Evolutionary conservation across 1,140 invertebrate species (phyloP).

Genomic region (Coenobita brevimanus): DNA sequence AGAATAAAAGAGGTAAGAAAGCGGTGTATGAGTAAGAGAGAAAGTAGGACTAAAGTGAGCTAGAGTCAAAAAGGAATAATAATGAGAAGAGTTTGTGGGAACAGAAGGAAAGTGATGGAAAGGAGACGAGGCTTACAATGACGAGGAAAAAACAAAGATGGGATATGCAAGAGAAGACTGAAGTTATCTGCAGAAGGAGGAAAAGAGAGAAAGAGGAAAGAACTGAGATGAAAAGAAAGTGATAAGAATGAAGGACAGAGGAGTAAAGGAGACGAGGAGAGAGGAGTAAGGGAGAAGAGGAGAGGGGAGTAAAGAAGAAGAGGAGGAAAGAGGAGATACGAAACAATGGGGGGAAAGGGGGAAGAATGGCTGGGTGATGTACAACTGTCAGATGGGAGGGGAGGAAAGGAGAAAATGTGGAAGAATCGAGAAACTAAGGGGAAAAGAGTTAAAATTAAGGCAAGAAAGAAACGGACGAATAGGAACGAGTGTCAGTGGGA

Average conservation of each 20-base stretch:
- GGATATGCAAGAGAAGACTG: not conserved
- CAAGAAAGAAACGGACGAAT: too few species aligned
- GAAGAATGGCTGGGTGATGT: too few species aligned
- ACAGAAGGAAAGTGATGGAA: not conserved
- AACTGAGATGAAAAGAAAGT: slow-evolving; percentile 1
- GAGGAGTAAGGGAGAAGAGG: not conserved
- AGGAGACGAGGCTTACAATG: not conserved
- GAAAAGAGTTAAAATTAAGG: too few species aligned
- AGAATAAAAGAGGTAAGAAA: not conserved
- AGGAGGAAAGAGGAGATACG: not conserved
- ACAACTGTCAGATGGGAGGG: too few species aligned
- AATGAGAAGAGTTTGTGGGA: not conserved
- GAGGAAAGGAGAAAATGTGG: too few species aligned
- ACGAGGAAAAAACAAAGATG: not conserved
- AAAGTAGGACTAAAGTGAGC: not conserved
- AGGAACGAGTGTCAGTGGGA: too few species aligned
- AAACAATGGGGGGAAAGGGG: too few species aligned
- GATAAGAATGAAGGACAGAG: too few species aligned
- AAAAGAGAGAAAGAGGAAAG: slow-evolving; percentile 10
- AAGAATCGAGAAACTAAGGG: too few species aligned
- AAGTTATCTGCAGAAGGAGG: not conserved
- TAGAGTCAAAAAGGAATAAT: not conserved
- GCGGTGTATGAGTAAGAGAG: not conserved
- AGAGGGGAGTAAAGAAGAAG: not conserved
- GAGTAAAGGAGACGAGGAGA: not conserved